Evolutionary conservation across 2,797 vertebrate genomes (phyloP).

Genomic region (Micromesistius poutassou): DNA sequence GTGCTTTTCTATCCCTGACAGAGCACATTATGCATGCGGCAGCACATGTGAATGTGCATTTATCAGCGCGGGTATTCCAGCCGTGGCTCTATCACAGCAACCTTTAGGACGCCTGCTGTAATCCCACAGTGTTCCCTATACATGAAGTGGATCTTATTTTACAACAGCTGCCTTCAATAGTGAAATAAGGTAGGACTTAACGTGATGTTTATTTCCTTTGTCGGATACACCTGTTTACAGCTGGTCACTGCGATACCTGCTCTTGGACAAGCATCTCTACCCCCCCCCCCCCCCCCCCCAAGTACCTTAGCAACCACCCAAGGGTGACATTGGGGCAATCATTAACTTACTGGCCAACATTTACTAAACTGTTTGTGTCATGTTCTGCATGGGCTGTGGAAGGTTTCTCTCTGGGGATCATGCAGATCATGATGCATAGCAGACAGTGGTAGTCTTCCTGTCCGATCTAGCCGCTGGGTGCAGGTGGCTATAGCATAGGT

Average conservation of each 20-base stretch:
- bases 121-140: background rate
- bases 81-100: constrained; percentile 18
- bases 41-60: constrained; percentile 49
- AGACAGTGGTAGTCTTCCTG: background rate
- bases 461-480: background rate
- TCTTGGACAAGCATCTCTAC: constrained; percentile 36
- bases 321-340: constrained; percentile 62
- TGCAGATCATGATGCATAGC: constrained; percentile 15
- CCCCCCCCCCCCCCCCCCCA: constrained; percentile 34
- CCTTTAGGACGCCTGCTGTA: constrained; percentile 17
- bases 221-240: constrained; percentile 19
- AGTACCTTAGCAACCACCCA: constrained; percentile 69
- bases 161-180: background rate
- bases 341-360: constrained; percentile 66
- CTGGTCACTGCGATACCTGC: constrained; percentile 15
- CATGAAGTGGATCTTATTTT: background rate
- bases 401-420: constrained; percentile 39
- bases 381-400: constrained; percentile 23
- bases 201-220: constrained; percentile 12
- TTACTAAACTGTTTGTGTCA: constrained; percentile 16
- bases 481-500: background rate
- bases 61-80: constrained; percentile 48
- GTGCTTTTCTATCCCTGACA: background rate
- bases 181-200: background rate
- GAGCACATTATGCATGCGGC: constrained; percentile 5